These are phyloP conservation scores for Hanleya hanleyi DNA, from an alignment of 2,888 invertebrate species.

Conservation along the genomic window DNA sequence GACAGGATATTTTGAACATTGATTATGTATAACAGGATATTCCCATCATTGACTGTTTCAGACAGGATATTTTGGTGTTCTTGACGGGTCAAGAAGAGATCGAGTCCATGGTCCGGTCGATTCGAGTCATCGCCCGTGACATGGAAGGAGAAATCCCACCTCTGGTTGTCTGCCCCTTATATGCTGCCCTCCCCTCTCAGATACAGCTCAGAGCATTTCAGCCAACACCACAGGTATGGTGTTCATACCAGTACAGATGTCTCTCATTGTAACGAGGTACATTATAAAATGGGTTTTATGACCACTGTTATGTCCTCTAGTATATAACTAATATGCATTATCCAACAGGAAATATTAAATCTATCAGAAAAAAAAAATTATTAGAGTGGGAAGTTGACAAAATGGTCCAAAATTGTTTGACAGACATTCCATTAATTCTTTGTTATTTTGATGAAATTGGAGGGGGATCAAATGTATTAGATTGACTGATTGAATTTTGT, in stretches of 20 bases:
- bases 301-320: neutral
- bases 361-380: neutral
- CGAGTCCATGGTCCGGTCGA: constrained; percentile 77
- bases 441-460: no score
- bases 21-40: no score
- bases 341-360: neutral
- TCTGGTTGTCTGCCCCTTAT: constrained; percentile 81
- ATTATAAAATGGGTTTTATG: neutral
- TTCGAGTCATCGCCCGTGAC: constrained; percentile 77
- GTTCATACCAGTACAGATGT: neutral
- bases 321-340: neutral
- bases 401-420: neutral
- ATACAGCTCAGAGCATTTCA: constrained; percentile 76
- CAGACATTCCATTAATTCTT: neutral
- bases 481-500: no score
- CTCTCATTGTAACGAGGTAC: neutral
- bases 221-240: constrained; percentile 69
- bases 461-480: no score
- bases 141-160: constrained; percentile 77
- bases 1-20: no score
- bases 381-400: neutral
- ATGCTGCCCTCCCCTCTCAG: constrained; percentile 76
- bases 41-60: no score
- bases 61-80: constrained; percentile 91
- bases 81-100: constrained; percentile 98